Evolutionary conservation across 2,113 vertebrate genomes (phyloP).

Genomic region (Pao palembangensis): DNA sequence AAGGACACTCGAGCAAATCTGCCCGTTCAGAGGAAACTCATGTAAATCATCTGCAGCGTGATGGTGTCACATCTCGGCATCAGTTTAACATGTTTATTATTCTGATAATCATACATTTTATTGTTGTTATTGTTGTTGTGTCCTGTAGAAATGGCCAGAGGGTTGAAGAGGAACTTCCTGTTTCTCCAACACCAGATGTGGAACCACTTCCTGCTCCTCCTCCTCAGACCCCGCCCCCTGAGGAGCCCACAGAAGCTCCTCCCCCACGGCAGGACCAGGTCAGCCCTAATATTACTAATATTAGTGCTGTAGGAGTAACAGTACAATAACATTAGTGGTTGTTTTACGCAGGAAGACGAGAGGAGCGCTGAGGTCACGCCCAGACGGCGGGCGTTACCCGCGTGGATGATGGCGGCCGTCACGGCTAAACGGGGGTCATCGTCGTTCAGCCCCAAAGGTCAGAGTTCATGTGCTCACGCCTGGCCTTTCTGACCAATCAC

Average conservation of each 20-base stretch:
- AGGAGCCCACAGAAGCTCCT: not conserved
- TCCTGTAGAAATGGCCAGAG: slow-evolving; percentile 55
- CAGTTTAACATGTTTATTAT: no score
- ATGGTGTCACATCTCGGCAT: no score
- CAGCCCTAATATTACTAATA: not conserved
- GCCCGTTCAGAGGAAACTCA: slow-evolving; percentile 11
- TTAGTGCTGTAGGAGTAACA: no score
- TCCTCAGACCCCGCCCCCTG: not conserved
- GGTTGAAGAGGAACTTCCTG: slow-evolving; percentile 20
- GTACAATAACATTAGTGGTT: not conserved
- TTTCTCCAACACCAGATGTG: not conserved
- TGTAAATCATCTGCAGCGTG: not conserved
- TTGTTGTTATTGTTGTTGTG: not conserved
- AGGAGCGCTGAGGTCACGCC: not conserved
- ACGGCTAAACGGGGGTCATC: slow-evolving; percentile 24
- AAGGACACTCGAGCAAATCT: not conserved
- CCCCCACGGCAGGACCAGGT: not conserved
- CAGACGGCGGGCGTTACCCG: slow-evolving; percentile 75
- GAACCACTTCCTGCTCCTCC: not conserved
- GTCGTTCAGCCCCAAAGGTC: slow-evolving; percentile 34
- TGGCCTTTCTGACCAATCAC: not conserved
- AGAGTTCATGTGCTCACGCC: not conserved
- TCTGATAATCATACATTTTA: no score
- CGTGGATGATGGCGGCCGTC: slow-evolving; percentile 82
- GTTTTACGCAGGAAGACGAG: accelerated